Conservation (phyloP, 2,888 invertebrate species). For the Melieria picta region DNA sequence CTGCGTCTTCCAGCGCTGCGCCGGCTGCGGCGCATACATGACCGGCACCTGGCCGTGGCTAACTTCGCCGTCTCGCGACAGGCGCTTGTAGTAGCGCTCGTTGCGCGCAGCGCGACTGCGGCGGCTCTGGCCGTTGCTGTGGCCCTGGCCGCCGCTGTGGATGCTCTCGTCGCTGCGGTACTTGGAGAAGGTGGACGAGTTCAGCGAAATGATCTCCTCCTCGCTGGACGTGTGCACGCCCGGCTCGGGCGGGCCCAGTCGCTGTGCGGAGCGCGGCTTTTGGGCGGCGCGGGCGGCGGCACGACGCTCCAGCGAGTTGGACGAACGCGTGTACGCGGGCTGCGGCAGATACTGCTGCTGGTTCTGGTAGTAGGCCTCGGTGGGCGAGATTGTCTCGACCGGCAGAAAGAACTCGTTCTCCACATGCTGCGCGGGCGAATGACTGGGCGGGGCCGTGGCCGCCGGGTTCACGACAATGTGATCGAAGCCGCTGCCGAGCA, state of each 20-base stretch:
- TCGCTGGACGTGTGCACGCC: conserved; percentile 56
- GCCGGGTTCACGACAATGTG: conserved; percentile 70
- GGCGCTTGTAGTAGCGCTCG: conserved; percentile 80
- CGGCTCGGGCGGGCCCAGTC: conserved; percentile 44
- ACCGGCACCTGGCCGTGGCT: conserved; percentile 59
- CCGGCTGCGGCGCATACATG: conserved; percentile 63
- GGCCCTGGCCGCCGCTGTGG: conserved; percentile 67
- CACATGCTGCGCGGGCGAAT: conserved; percentile 52
- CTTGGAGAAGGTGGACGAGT: conserved; percentile 75
- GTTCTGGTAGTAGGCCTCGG: conserved; percentile 53
- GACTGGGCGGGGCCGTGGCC: conserved; percentile 27
- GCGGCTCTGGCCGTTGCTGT: conserved; percentile 69
- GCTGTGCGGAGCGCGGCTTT: conserved; percentile 53
- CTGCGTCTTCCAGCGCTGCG: conserved; percentile 67
- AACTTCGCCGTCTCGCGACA: conserved; percentile 76
- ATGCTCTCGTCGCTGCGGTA: conserved; percentile 78
- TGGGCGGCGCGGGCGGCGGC: conserved; percentile 39
- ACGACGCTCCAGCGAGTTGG: conserved; percentile 60
- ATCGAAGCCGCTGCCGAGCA: conserved; percentile 72
- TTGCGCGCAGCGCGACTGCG: conserved; percentile 79
- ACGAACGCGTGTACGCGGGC: conserved; percentile 48
- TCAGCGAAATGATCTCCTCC: conserved; percentile 70
- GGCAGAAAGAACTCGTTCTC: conserved; percentile 65
- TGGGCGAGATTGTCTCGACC: conserved; percentile 55
- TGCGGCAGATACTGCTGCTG: conserved; percentile 34